Evolutionary conservation across 2,797 vertebrate species (phyloP), one percentile per base, ranked within the genome.

Genomic region (Balearica regulorum): DNA sequence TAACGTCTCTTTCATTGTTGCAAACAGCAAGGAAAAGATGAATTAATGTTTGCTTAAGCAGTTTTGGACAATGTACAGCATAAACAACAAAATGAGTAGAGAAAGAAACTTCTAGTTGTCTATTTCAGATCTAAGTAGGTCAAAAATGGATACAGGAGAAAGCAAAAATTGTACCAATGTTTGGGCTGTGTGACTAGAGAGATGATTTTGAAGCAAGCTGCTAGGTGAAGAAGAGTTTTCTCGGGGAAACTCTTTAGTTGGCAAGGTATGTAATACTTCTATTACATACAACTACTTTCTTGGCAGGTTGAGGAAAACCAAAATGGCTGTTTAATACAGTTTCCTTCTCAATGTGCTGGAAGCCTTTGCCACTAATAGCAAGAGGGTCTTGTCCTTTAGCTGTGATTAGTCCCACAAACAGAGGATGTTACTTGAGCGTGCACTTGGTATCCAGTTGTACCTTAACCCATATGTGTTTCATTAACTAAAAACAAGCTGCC

Each of bases 401-500:
- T 54, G 55, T 7, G 39, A 12, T n/a, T 75, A 20, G 4, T 72
- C 4, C 29, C 9, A 6, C 13, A 48, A 25, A 28, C 43, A 0
- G 12, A 64, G 48, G 16, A 4, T 18, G 58, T 33, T 62, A 4
- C 33, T n/a, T 54, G 41, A 71, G 16, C 0, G 0, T 8, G 48
- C 0, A 0, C 16, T 15, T 13, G 4, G 1, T 13, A 5, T n/a
- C 61, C 28, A 16, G 15, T 61, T 13, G 5, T 33, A 16, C 4
- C 57, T 17, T 18, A 64, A 37, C 16, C 16, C 0, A 0, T 3
- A 16, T 2, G 1, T 43, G 16, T 60, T 13, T 5, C 13, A 26
- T 19, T 7, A 49, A 53, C 72, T 57, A 77, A 17, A 86, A 64
- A 16, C 5, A n/a, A 81, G 25, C 26, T 68, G 21, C 80, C 15